These are phyloP conservation scores for Dromius quadrimaculatus DNA, from an alignment of 2,888 invertebrate genomes.

Conservation along the genomic window DNA sequence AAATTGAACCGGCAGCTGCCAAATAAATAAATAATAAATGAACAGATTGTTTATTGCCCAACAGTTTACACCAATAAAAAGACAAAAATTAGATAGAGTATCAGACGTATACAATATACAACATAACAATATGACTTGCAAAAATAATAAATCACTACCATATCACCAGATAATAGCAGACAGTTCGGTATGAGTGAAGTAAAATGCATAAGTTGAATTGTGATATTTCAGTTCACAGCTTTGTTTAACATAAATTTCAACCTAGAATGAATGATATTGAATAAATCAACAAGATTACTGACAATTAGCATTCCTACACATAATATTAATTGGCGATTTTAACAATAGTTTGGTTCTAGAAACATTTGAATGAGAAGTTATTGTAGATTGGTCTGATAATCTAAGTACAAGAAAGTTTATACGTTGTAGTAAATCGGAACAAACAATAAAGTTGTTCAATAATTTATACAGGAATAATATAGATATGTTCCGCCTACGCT, in stretches of 20 bases:
- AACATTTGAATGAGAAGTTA: not conserved
- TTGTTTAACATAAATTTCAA: not conserved
- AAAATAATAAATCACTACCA: no score
- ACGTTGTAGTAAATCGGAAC: not conserved
- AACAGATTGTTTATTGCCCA: not conserved
- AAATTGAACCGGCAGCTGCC: conserved; percentile 83
- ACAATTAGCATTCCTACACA: not conserved
- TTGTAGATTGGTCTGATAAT: not conserved
- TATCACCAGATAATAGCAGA: no score
- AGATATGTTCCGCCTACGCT: not conserved
- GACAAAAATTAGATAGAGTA: not conserved
- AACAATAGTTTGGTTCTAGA: not conserved
- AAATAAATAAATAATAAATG: conserved; percentile 82
- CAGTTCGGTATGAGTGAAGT: no score
- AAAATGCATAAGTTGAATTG: no score
- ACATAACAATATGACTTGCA: not conserved
- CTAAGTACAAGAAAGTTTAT: not conserved
- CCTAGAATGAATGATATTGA: not conserved
- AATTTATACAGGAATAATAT: not conserved
- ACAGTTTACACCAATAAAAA: not conserved
- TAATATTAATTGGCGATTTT: not conserved
- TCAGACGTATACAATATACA: not conserved
- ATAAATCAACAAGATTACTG: not conserved
- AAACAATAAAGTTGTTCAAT: not conserved
- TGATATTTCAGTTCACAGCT: not conserved